Evolutionary conservation across 1,140 invertebrate species (phyloP).

Genomic region (Rhagoletis pomonella): DNA sequence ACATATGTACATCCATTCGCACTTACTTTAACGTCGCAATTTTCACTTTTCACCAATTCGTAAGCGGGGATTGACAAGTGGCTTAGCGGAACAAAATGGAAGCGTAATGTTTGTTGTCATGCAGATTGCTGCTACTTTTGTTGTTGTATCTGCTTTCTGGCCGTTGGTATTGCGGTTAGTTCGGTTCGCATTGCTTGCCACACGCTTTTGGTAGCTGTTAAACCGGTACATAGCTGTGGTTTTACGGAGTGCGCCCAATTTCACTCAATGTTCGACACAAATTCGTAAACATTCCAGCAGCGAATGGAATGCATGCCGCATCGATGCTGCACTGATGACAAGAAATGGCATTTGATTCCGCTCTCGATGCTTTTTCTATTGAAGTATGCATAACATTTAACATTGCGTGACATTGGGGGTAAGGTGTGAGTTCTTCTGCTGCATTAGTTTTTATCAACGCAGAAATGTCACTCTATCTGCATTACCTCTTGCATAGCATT

Average conservation of each 20-base stretch:
- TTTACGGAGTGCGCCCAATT: slow-evolving; percentile 29
- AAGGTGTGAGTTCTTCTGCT: no score
- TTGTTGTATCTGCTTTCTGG: background rate
- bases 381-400: no score
- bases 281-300: no score
- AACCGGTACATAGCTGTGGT: slow-evolving; percentile 48
- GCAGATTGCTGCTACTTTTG: background rate
- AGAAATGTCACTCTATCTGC: no score
- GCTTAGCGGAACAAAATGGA: background rate
- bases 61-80: slow-evolving; percentile 14
- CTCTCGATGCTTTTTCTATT: no score
- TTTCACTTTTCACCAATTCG: slow-evolving; percentile 26
- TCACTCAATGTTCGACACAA: slow-evolving; percentile 17
- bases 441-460: no score
- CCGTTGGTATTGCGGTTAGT: slow-evolving; percentile 27
- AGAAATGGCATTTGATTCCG: no score
- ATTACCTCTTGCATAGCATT: no score
- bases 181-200: slow-evolving; percentile 26
- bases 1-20: background rate
- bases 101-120: background rate
- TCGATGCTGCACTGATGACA: no score
- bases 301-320: no score
- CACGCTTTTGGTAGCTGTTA: slow-evolving; percentile 49
- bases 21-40: background rate
- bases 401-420: no score